Evolutionary conservation across 2,888 invertebrate genomes (phyloP).

Genomic region (Endotricha flammealis): DNA sequence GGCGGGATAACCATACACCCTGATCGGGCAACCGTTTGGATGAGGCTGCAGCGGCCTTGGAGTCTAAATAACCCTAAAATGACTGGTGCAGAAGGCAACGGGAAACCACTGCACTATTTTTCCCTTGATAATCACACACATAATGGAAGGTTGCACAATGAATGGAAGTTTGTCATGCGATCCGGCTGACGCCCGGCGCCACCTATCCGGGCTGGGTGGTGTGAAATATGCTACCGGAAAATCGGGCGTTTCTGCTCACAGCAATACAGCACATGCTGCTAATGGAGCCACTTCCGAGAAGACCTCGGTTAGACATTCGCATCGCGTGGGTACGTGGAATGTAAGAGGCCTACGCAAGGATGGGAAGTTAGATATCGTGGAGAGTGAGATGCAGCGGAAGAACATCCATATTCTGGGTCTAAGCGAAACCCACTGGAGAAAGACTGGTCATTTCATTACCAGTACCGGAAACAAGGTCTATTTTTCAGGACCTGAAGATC

Average conservation of each 20-base stretch:
- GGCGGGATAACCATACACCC: too few species aligned
- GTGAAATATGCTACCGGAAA: neutral
- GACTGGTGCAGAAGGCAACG: too few species aligned
- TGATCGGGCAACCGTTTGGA: too few species aligned
- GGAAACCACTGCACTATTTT: too few species aligned
- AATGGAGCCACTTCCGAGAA: neutral
- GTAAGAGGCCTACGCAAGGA: slow-evolving; percentile 6
- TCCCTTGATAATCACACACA: too few species aligned
- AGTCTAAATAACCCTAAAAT: too few species aligned
- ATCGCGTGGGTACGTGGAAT: slow-evolving; percentile 11
- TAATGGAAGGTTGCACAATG: too few species aligned
- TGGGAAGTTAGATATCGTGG: slow-evolving; percentile 7
- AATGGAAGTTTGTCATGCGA: too few species aligned
- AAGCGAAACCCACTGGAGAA: slow-evolving; percentile 14
- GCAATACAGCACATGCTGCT: neutral
- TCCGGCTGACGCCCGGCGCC: too few species aligned
- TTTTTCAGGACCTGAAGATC: slow-evolving; percentile 12
- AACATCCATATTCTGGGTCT: slow-evolving; percentile 9
- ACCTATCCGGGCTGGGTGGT: too few species aligned
- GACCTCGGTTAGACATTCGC: slow-evolving; percentile 7
- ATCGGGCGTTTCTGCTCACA: neutral
- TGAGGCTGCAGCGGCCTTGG: too few species aligned
- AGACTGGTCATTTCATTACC: slow-evolving; percentile 9
- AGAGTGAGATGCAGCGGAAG: slow-evolving; percentile 3
- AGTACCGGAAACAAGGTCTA: slow-evolving; percentile 10